A percentile compares a stretch with the other conserved stretches of the same genome.
Conservation (phyloP, 2,888 invertebrate genomes). For the Conomelus anceps region DNA sequence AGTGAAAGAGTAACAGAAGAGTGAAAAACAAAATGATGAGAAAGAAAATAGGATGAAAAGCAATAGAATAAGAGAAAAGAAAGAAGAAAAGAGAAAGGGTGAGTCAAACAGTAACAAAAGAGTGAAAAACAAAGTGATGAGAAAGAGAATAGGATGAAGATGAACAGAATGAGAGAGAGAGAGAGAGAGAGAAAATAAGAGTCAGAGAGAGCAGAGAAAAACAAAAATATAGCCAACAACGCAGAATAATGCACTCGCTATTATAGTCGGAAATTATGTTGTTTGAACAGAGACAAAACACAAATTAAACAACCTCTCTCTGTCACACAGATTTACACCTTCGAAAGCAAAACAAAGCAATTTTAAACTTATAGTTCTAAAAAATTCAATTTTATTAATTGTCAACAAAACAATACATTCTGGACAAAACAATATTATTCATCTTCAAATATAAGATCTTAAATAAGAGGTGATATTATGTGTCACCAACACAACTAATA, state of each 20-base stretch:
- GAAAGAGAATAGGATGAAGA: neutral
- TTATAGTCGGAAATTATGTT: neutral
- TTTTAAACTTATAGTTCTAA: no score
- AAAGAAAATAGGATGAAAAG: neutral
- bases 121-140: no score
- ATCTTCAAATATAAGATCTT: no score
- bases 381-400: no score
- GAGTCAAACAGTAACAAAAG: no score
- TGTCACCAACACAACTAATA: no score
- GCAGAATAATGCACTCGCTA: neutral
- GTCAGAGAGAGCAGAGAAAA: neutral
- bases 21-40: neutral
- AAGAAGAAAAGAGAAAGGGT: neutral
- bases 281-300: neutral
- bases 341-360: no score
- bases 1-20: neutral
- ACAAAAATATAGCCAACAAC: neutral
- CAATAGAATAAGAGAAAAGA: neutral
- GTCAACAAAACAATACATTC: no score
- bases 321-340: neutral
- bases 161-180: neutral
- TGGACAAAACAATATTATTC: no score
- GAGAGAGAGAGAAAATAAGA: neutral
- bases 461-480: no score
- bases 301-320: no score